These are phyloP conservation scores for Astyanax mexicanus DNA, from an alignment of 2,797 vertebrate genomes.

Conservation along the genomic window DNA sequence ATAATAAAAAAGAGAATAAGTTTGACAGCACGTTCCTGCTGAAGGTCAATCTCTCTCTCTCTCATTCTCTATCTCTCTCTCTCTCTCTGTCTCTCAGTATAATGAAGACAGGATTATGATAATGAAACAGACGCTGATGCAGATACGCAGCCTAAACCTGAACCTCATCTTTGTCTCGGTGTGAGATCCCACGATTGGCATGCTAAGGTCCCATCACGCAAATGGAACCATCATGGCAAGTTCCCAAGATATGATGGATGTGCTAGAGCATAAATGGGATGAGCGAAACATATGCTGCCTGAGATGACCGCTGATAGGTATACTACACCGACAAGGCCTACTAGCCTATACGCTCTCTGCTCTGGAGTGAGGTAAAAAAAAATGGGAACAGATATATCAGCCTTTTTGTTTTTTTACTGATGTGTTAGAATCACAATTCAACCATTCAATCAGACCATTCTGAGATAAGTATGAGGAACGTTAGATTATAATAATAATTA, in stretches of 20 bases:
- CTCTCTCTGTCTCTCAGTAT: constrained; percentile 54
- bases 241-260: constrained; percentile 58
- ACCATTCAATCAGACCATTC: constrained; percentile 48
- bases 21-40: constrained; percentile 72
- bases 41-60: constrained; percentile 65
- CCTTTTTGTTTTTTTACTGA: constrained; percentile 52
- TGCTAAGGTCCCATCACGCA: constrained; percentile 69
- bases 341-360: too few relatives aligned
- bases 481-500: constrained; percentile 63
- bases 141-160: constrained; percentile 75
- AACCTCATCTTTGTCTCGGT: constrained; percentile 77
- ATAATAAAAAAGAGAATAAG: constrained; percentile 72
- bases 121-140: constrained; percentile 77
- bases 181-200: constrained; percentile 72
- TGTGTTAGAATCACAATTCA: constrained; percentile 57
- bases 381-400: constrained; percentile 32
- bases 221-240: constrained; percentile 61
- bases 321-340: background rate
- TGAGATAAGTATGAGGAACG: constrained; percentile 56
- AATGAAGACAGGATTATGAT: constrained; percentile 79
- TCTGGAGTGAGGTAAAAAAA: constrained; percentile 39
- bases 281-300: constrained; percentile 45
- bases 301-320: constrained; percentile 13
- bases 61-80: constrained; percentile 36
- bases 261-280: constrained; percentile 62